Conservation (phyloP, 2,113 vertebrate genomes). For the Notarius quadriscutis region DNA sequence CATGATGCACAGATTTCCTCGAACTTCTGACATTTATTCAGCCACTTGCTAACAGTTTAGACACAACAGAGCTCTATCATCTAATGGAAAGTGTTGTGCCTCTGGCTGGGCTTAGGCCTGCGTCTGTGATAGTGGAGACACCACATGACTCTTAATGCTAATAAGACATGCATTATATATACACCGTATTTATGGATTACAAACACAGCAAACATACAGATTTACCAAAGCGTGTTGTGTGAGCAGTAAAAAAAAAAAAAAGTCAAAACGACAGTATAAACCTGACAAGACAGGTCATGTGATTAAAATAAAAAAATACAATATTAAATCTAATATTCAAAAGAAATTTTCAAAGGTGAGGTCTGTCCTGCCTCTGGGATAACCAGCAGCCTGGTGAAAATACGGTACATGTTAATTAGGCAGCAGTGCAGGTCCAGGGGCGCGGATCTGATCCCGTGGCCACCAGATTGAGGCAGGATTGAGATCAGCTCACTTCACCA, state of each 20-base stretch:
- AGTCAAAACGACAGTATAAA: constrained; percentile 60
- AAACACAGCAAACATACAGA: constrained; percentile 11
- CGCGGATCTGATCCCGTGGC: constrained; percentile 71
- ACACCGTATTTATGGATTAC: background rate
- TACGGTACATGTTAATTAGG: constrained; percentile 81
- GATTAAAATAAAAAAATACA: constrained; percentile 62
- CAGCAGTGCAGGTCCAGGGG: constrained; percentile 71
- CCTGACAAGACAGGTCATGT: constrained; percentile 68
- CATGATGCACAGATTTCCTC: constrained; percentile 56
- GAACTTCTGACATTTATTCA: constrained; percentile 69
- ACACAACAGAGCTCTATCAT: constrained; percentile 60
- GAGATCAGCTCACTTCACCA: constrained; percentile 78
- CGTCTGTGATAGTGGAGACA: constrained; percentile 74
- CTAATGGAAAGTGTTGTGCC: constrained; percentile 73
- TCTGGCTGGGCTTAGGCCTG: constrained; percentile 76
- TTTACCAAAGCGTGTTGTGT: constrained; percentile 67
- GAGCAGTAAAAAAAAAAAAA: constrained; percentile 55
- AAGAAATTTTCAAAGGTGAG: constrained; percentile 65
- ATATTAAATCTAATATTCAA: constrained; percentile 71
- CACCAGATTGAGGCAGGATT: constrained; percentile 71
- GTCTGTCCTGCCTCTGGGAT: constrained; percentile 68
- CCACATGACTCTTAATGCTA: constrained; percentile 73
- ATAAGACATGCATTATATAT: constrained; percentile 69
- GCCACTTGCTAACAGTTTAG: constrained; percentile 72
- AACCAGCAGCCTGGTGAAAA: constrained; percentile 75